These are phyloP conservation scores for Octomys mimax DNA, from an alignment of 2,797 vertebrate genomes.

Conservation along the genomic window DNA sequence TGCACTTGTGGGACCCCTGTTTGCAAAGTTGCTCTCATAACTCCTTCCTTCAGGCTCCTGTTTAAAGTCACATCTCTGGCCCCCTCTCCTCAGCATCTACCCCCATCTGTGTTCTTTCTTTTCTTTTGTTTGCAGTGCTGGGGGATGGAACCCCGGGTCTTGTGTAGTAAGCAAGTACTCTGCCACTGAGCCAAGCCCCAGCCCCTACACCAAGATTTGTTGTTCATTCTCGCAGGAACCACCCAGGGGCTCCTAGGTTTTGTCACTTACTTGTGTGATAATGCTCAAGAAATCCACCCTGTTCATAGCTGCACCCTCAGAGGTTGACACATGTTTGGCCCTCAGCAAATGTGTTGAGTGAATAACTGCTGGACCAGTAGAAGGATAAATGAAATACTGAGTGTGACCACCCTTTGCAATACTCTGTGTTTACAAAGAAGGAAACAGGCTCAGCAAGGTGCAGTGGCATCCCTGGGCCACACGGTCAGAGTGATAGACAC, in stretches of 20 bases:
- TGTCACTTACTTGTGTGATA: neutral
- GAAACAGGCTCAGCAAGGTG: neutral
- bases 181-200: neutral
- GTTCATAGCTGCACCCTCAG: neutral
- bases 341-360: neutral
- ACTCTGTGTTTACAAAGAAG: neutral
- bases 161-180: neutral
- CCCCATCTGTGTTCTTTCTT: too few species aligned
- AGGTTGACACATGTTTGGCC: neutral
- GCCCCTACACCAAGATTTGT: neutral
- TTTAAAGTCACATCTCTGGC: neutral
- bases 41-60: neutral
- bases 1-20: neutral
- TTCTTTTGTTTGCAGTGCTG: neutral
- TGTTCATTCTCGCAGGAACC: neutral
- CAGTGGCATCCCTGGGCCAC: neutral
- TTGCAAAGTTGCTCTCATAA: neutral
- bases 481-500: neutral
- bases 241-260: neutral
- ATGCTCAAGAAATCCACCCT: neutral
- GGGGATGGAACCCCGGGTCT: neutral
- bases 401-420: neutral
- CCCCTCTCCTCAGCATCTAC: neutral
- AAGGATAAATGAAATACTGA: neutral
- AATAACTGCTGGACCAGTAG: neutral